These are phyloP conservation scores for Pygocentrus nattereri DNA, from an alignment of 2,797 vertebrate species.

Conservation along the genomic window DNA sequence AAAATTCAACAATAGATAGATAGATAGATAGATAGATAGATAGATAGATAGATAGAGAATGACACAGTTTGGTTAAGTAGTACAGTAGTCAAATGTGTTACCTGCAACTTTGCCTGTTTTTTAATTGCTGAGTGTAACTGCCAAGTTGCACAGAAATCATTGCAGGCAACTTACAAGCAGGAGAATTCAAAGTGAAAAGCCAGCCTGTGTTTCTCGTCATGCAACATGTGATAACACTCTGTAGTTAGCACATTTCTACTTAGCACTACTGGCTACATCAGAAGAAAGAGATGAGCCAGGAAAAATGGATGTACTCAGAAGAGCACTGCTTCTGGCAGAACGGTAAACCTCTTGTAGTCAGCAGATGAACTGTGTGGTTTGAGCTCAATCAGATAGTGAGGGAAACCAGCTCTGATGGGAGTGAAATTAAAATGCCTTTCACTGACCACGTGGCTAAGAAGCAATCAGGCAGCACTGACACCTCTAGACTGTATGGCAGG, in stretches of 20 bases:
- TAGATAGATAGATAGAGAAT: no score
- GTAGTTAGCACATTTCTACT: background rate
- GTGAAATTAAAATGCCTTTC: constrained; percentile 42
- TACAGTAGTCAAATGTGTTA: no score
- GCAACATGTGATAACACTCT: background rate
- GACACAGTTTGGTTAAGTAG: no score
- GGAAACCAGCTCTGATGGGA: constrained; percentile 48
- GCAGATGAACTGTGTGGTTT: constrained; percentile 33
- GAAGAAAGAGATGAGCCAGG: background rate
- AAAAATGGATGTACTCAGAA: background rate
- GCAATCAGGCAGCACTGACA: constrained; percentile 41
- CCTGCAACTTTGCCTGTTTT: no score
- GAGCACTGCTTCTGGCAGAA: background rate
- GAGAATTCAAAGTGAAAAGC: no score
- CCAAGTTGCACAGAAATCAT: no score
- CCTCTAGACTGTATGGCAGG: constrained; percentile 18
- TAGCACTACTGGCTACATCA: background rate
- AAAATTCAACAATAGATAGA: no score
- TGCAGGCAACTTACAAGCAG: no score
- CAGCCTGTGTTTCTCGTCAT: no score
- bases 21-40: no score
- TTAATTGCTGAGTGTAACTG: no score
- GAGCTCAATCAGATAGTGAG: constrained; percentile 21
- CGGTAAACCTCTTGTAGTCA: constrained; percentile 32
- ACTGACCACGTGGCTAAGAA: constrained; percentile 40